Conservation (phyloP, 1,140 invertebrate species). For the Globodera rostochiensis region DNA sequence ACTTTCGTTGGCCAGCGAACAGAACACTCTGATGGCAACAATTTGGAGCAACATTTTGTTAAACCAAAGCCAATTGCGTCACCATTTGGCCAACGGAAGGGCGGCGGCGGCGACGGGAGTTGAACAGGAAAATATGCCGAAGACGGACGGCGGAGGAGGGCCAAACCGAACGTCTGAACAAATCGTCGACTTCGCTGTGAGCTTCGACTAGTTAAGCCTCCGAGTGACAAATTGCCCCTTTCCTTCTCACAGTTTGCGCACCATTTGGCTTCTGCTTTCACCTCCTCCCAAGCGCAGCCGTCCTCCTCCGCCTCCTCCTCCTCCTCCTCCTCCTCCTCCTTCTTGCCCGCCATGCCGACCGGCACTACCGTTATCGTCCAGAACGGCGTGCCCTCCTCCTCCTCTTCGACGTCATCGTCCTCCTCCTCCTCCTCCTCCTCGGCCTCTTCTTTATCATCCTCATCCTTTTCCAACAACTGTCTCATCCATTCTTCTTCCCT, state of each 20-base stretch:
- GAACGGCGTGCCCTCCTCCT: constrained; percentile 11
- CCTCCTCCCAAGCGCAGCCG: not conserved
- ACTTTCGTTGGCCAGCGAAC: not conserved
- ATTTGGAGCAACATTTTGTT: constrained; percentile 23
- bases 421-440: constrained; percentile 15
- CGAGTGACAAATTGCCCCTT: not conserved
- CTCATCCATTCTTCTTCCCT: not conserved
- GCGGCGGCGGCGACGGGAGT: not conserved
- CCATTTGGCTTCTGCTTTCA: not conserved
- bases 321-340: constrained; percentile 18
- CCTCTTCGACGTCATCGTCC: not conserved
- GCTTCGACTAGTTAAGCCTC: too few species aligned
- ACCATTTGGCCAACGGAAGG: constrained; percentile 3
- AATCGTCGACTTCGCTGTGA: not conserved
- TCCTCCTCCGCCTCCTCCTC: constrained; percentile 7
- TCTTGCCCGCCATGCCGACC: not conserved
- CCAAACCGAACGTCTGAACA: not conserved
- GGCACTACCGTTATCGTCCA: constrained; percentile 23
- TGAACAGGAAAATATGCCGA: constrained; percentile 4
- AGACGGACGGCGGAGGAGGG: not conserved
- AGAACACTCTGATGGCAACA: constrained; percentile 11
- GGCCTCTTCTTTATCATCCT: not conserved
- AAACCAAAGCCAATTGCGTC: not conserved
- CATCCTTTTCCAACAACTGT: not conserved
- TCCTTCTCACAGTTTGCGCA: not conserved